Percentiles rank a stretch among this genome's conserved stretches.
Conservation (phyloP, 2,888 invertebrate genomes). For the Chaitophorus viminalis region DNA sequence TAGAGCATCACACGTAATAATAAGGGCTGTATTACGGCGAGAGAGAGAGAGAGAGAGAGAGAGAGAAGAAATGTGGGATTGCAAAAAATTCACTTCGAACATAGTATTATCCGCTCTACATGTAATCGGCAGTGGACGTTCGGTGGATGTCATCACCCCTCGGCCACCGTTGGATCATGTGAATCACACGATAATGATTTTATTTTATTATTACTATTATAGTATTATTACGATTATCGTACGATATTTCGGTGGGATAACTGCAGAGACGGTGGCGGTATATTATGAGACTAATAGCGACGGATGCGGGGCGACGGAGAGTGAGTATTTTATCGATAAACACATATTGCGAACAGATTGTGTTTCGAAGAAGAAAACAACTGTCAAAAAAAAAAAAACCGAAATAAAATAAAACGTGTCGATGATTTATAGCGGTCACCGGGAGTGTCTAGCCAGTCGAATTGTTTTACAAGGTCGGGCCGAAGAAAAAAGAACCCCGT, state of each 20-base stretch:
- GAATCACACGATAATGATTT: too few relatives aligned
- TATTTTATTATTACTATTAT: too few relatives aligned
- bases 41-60: too few relatives aligned
- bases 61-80: neutral
- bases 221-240: neutral
- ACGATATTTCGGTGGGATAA: neutral
- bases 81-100: neutral
- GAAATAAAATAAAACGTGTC: slow-evolving; percentile 31
- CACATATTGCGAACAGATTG: slow-evolving; percentile 60
- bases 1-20: neutral
- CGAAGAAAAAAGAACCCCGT: neutral
- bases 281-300: neutral
- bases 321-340: slow-evolving; percentile 27
- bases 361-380: slow-evolving; percentile 15
- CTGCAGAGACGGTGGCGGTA: neutral
- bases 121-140: neutral
- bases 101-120: neutral
- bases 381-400: slow-evolving; percentile 40
- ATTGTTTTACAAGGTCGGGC: slow-evolving; percentile 39
- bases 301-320: neutral
- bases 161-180: too few relatives aligned
- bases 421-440: slow-evolving; percentile 60
- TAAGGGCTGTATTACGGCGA: neutral
- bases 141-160: neutral
- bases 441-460: slow-evolving; percentile 51